phyloP scores from a whole-genome alignment of 1,140 invertebrate species.

The Drosophila prosaltans region DNA sequence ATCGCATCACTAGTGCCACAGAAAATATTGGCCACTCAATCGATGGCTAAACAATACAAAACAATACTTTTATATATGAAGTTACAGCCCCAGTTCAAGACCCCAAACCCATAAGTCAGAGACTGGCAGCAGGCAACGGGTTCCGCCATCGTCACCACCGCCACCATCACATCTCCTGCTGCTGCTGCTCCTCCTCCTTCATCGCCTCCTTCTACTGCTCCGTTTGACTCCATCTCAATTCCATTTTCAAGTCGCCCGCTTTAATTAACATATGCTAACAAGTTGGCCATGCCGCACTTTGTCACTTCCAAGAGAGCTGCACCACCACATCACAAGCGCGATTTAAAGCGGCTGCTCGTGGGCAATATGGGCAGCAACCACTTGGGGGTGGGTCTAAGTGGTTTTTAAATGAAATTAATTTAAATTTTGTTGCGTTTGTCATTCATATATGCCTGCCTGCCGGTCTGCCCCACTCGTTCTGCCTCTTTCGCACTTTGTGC shows the following conservation, averaged over 20 bases:
- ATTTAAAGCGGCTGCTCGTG: slow-evolving; percentile 35
- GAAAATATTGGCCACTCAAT: slow-evolving; percentile 66
- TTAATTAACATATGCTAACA: slow-evolving; percentile 82
- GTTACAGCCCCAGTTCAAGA: slow-evolving; percentile 67
- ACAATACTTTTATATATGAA: slow-evolving; percentile 42
- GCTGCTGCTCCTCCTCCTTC: slow-evolving; percentile 15
- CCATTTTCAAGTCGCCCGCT: slow-evolving; percentile 61
- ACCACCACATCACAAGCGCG: slow-evolving; percentile 32
- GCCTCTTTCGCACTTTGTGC: slow-evolving; percentile 26
- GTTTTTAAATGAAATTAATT: slow-evolving; percentile 81
- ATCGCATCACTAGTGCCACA: slow-evolving; percentile 19
- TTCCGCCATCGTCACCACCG: slow-evolving; percentile 24
- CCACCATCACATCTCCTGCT: slow-evolving; percentile 27
- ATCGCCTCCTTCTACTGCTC: slow-evolving; percentile 6
- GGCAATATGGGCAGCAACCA: slow-evolving; percentile 36
- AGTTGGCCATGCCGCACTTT: slow-evolving; percentile 78
- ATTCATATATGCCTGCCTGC: background rate
- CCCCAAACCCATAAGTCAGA: slow-evolving; percentile 70
- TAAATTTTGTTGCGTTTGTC: slow-evolving; percentile 51
- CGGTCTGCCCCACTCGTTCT: background rate
- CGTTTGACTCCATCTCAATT: slow-evolving; percentile 37
- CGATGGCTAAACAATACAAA: slow-evolving; percentile 27
- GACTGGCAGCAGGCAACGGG: slow-evolving; percentile 66
- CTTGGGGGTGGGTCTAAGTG: slow-evolving; percentile 78
- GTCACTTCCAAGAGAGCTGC: slow-evolving; percentile 66